phyloP scores from a whole-genome alignment of 1,140 invertebrate genomes.

The Drosophila ercepeae region DNA sequence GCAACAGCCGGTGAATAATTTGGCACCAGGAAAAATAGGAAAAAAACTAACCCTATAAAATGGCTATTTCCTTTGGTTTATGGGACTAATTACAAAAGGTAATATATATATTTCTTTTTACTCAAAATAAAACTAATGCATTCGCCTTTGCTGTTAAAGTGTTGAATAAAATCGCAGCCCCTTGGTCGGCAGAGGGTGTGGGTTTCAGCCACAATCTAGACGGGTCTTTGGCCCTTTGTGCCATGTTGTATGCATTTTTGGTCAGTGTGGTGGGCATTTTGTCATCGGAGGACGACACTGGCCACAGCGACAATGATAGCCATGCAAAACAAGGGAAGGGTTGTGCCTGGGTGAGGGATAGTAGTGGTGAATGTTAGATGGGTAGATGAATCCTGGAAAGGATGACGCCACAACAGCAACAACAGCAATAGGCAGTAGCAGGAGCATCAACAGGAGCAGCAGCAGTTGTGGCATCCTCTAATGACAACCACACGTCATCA shows the following conservation, averaged over 20 bases:
- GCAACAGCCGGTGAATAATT: constrained; percentile 52
- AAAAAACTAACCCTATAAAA: neutral
- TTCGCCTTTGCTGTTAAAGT: neutral
- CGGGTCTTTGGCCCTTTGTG: constrained; percentile 31
- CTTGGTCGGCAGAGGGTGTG: too few species aligned
- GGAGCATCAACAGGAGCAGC: constrained; percentile 40
- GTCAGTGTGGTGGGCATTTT: constrained; percentile 67
- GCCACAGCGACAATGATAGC: constrained; percentile 47
- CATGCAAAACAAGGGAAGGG: constrained; percentile 65
- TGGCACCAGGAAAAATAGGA: constrained; percentile 3
- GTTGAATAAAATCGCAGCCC: constrained; percentile 28
- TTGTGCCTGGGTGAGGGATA: constrained; percentile 15
- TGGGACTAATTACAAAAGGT: neutral
- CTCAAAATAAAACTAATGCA: neutral
- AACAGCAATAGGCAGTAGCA: constrained; percentile 45
- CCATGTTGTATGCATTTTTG: constrained; percentile 75
- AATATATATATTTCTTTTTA: neutral
- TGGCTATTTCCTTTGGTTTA: neutral
- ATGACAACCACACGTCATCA: constrained; percentile 80
- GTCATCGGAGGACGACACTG: constrained; percentile 30
- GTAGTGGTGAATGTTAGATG: constrained; percentile 9
- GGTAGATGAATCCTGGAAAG: constrained; percentile 3
- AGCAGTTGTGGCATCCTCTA: constrained; percentile 63
- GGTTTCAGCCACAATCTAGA: constrained; percentile 6
- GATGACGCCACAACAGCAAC: constrained; percentile 51